Evolutionary conservation across 2,113 vertebrate genomes (phyloP), one percentile per base, ranked within the genome.

Genomic region (Anguilla japonica): DNA sequence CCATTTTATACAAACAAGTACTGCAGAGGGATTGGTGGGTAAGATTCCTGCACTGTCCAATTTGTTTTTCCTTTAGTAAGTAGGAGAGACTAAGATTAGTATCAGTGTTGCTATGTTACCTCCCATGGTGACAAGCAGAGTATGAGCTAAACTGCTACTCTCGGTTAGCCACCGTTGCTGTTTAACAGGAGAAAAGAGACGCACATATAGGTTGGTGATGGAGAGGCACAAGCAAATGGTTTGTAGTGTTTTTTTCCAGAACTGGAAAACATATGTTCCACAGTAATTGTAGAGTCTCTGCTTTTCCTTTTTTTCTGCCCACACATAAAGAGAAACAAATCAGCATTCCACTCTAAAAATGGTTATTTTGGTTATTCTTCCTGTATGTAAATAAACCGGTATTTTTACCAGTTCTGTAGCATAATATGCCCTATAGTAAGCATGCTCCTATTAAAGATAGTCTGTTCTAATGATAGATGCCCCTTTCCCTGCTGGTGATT

Each of bases 71-170:
- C 71, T 2, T 75, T 34, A 67, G 26, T 34, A 75, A 75, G 71
- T 0, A 75, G 9, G 71, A 34, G 9, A 75, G 71, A 26, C n/a
- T 34, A 26, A 75, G 71, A 75, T 75, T 71, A 4, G 71, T 75
- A 75, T 75, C 71, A 75, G 26, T 9, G 71, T 75, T 75, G 71
- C 71, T 26, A 75, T 75, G 71, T 75, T 75, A 75, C 71, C 71
- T 75, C 71, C 71, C 71, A 75, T 75, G 71, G 26, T n/a, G 71
- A 75, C 71, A 26, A 26, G 60, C 18, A 3, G 3, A 67, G 18
- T 34, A 34, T 29, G 71, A 3, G 11, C 26, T n/a, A 13, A 11
- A 7, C 71, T 75, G 71, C 6, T 75, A 3, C 71, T 13, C 71
- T 75, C 5, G n/a, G 71, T n/a, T 29, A 75, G 71, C 26, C 11